These are phyloP conservation scores for Pundamilia nyererei DNA, from an alignment of 2,113 vertebrate genomes.

Conservation along the genomic window DNA sequence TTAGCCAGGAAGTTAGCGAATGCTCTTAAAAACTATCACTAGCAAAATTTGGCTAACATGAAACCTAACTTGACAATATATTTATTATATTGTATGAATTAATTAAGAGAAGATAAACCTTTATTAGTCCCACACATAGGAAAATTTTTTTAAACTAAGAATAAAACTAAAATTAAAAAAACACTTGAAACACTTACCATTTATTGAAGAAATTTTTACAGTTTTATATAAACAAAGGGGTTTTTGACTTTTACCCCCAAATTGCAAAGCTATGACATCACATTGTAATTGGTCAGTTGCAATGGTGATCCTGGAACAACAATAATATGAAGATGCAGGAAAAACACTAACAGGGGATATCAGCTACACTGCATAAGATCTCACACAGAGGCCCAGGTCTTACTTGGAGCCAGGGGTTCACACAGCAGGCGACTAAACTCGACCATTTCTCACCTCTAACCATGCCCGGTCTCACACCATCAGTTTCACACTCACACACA, in stretches of 20 bases:
- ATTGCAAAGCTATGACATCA: neutral
- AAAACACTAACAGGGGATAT: neutral
- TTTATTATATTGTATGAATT: neutral
- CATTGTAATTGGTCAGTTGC: neutral
- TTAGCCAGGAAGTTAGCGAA: neutral
- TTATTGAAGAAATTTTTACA: neutral
- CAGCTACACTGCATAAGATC: neutral
- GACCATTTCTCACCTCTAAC: neutral
- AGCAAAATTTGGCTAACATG: neutral
- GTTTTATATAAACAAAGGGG: neutral
- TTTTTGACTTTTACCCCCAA: neutral
- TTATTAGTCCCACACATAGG: neutral
- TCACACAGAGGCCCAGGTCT: neutral
- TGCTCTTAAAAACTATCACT: neutral
- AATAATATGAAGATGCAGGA: neutral
- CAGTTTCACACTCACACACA: neutral
- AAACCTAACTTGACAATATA: neutral
- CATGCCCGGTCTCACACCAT: neutral
- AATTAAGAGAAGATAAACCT: neutral
- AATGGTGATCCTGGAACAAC: neutral
- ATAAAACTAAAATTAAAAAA: neutral
- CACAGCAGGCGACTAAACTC: neutral
- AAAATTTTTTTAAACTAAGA: fast-evolving
- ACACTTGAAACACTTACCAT: neutral
- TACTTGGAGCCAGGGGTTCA: neutral